Evolutionary conservation across 2,113 vertebrate species (phyloP).

Genomic region (Eptesicus fuscus): DNA sequence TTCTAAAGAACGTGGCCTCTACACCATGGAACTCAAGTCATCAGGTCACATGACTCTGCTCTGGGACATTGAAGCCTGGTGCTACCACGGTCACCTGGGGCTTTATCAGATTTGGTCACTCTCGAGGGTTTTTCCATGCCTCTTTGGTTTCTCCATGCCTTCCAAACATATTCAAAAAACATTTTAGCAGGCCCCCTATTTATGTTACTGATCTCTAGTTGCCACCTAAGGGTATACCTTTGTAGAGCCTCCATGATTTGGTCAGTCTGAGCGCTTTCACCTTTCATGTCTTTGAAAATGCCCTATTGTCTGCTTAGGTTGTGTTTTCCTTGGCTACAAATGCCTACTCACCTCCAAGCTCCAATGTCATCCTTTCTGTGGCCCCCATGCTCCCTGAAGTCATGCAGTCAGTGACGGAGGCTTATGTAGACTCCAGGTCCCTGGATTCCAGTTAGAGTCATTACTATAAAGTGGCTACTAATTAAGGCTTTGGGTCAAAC

Average conservation of each 20-base stretch:
- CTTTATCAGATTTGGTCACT: not conserved
- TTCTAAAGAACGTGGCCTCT: not conserved
- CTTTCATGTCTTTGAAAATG: not conserved
- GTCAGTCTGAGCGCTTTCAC: not conserved
- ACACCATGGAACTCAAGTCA: not conserved
- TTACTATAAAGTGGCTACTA: not conserved
- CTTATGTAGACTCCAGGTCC: not conserved
- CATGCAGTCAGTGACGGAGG: not conserved
- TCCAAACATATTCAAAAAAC: not conserved
- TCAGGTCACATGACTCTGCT: not conserved
- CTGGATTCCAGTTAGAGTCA: not conserved
- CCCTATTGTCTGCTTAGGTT: not conserved
- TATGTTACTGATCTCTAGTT: not conserved
- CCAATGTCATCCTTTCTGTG: not conserved
- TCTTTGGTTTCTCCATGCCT: not conserved
- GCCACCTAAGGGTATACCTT: not conserved
- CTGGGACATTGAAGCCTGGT: not conserved
- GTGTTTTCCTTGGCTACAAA: slow-evolving; percentile 7
- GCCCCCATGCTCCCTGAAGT: not conserved
- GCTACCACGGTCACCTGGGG: not conserved
- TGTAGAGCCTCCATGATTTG: not conserved
- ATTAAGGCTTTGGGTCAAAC: not conserved
- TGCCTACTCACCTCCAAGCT: slow-evolving; percentile 30
- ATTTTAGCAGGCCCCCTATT: not conserved
- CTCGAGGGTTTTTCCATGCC: not conserved